These are phyloP conservation scores for Ciconia maguari DNA, from an alignment of 2,113 vertebrate species.

Conservation along the genomic window DNA sequence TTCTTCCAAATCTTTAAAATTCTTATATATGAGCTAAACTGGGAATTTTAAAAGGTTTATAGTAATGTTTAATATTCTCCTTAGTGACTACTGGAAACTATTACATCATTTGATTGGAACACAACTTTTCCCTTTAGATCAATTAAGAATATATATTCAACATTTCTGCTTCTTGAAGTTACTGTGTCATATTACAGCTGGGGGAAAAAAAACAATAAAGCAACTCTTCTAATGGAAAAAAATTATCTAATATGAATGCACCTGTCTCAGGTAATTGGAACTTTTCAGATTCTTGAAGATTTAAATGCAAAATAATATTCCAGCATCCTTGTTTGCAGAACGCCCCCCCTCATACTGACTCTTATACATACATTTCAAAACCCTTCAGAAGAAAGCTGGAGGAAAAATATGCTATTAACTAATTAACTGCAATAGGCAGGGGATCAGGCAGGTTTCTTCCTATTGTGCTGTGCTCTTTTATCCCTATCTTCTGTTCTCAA, in stretches of 20 bases:
- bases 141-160: background rate
- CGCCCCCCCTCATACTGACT: background rate
- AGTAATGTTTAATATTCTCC: background rate
- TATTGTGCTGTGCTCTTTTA: slow-evolving; percentile 16
- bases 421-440: slow-evolving; percentile 38
- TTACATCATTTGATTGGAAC: background rate
- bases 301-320: background rate
- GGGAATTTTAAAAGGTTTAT: background rate
- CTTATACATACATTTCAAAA: background rate
- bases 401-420: slow-evolving; percentile 40
- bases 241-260: background rate
- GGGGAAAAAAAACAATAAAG: background rate
- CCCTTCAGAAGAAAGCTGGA: slow-evolving; percentile 2
- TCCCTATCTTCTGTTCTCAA: background rate
- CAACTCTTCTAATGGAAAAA: background rate
- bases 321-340: background rate
- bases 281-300: background rate
- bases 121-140: background rate
- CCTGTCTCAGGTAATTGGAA: background rate
- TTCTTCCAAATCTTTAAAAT: background rate
- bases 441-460: slow-evolving; percentile 29
- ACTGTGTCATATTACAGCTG: background rate
- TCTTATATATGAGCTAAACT: background rate
- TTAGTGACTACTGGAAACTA: background rate
- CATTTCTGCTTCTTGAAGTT: background rate